phyloP scores from a whole-genome alignment of 1,140 invertebrate species.

The Globodera rostochiensis region DNA sequence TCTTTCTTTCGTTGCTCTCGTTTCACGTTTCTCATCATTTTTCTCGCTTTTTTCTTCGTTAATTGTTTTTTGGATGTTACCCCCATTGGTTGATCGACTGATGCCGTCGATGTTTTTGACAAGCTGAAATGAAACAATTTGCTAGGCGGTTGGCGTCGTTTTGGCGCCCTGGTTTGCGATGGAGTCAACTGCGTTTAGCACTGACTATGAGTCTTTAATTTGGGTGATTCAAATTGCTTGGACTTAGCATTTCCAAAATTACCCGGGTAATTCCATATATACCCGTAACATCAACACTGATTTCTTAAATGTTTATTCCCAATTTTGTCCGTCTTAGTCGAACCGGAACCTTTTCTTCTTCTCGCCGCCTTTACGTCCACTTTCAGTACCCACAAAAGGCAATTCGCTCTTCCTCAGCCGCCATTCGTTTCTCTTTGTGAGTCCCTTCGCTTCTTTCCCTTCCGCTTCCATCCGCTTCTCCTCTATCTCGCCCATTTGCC shows the following conservation, averaged over 20 bases:
- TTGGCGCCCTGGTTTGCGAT: no score
- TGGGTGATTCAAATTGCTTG: neutral
- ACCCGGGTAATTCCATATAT: no score
- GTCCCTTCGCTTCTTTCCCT: neutral
- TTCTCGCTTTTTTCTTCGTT: constrained; percentile 43
- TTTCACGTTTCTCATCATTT: constrained; percentile 35
- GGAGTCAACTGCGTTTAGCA: neutral
- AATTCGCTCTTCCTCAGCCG: constrained; percentile 36
- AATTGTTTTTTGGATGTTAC: constrained; percentile 30
- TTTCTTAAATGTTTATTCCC: neutral
- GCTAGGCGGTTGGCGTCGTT: no score
- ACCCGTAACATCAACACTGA: neutral
- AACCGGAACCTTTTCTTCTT: constrained; percentile 21
- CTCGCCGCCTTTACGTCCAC: constrained; percentile 11
- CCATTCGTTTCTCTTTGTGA: constrained; percentile 22
- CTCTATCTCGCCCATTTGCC: neutral
- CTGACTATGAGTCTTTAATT: neutral
- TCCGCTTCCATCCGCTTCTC: neutral
- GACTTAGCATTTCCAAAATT: no score
- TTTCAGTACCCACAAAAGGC: constrained; percentile 13
- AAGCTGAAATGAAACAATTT: neutral
- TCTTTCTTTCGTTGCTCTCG: constrained; percentile 39
- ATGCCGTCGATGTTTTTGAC: constrained; percentile 15
- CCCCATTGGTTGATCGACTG: neutral
- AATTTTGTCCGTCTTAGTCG: neutral